These are phyloP conservation scores for Anoplopoma fimbria DNA, from an alignment of 2,113 vertebrate species.

Conservation along the genomic window DNA sequence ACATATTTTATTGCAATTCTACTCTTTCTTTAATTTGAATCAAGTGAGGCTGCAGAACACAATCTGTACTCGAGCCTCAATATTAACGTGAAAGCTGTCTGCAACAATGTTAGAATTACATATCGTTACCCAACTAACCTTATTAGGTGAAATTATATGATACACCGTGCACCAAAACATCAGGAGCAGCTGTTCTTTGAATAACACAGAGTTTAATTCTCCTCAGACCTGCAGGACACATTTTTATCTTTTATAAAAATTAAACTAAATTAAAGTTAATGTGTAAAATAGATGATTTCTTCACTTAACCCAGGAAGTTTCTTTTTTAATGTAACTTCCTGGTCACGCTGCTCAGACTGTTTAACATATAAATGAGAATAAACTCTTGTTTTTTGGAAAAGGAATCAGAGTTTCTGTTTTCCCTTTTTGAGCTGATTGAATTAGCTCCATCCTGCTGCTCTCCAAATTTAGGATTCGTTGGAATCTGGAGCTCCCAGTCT, in stretches of 20 bases:
- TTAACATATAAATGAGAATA: background rate
- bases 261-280: too few relatives aligned
- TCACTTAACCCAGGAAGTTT: background rate
- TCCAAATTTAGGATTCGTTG: constrained; percentile 37
- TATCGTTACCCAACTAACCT: background rate
- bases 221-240: background rate
- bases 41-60: background rate
- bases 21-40: background rate
- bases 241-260: background rate
- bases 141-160: background rate
- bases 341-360: background rate
- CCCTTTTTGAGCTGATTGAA: constrained; percentile 20
- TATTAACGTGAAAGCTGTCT: background rate
- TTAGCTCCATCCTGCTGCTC: constrained; percentile 32
- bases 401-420: constrained; percentile 24
- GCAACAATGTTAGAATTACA: constrained; percentile 8
- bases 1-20: too few relatives aligned
- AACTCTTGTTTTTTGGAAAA: background rate
- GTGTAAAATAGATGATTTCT: background rate
- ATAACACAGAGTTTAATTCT: too few relatives aligned
- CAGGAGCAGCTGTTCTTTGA: constrained; percentile 2
- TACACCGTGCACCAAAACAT: background rate
- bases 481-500: constrained; percentile 27
- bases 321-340: background rate
- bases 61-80: background rate